Conservation (phyloP, 2,888 invertebrate genomes). For the Carpatolechia fugitivella region DNA sequence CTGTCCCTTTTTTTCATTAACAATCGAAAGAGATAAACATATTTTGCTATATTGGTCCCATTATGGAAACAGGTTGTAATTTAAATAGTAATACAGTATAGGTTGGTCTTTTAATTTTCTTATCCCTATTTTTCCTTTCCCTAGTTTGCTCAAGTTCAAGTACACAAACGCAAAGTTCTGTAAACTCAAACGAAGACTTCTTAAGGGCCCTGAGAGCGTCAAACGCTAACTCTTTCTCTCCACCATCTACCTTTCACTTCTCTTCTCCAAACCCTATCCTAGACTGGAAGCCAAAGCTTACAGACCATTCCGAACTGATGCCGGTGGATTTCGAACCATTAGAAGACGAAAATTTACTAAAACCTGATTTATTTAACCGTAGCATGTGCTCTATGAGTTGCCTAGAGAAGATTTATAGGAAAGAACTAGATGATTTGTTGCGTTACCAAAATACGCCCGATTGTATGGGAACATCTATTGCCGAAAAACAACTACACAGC, state of each 20-base stretch:
- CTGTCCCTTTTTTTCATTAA: too few species aligned
- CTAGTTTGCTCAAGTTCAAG: constrained; percentile 38
- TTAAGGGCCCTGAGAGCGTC: neutral
- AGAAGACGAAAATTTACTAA: neutral
- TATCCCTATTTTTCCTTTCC: constrained; percentile 19
- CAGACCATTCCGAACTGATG: constrained; percentile 17
- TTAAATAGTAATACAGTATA: too few species aligned
- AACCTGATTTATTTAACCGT: constrained; percentile 15
- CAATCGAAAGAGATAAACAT: too few species aligned
- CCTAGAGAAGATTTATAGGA: constrained; percentile 25
- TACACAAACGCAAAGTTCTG: constrained; percentile 24
- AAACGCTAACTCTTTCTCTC: neutral
- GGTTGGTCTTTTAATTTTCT: neutral
- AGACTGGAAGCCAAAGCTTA: constrained; percentile 5
- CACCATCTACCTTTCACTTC: neutral
- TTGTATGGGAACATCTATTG: neutral
- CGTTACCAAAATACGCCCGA: neutral
- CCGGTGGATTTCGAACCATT: constrained; percentile 20
- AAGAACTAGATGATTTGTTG: neutral
- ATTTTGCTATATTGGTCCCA: too few species aligned
- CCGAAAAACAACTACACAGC: constrained; percentile 46
- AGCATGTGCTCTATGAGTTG: constrained; percentile 51
- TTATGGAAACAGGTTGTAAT: too few species aligned
- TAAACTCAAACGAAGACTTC: constrained; percentile 27
- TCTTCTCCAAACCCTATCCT: neutral